Conservation (phyloP, 2,797 vertebrate genomes). For the Microctenopoma lineatum region DNA sequence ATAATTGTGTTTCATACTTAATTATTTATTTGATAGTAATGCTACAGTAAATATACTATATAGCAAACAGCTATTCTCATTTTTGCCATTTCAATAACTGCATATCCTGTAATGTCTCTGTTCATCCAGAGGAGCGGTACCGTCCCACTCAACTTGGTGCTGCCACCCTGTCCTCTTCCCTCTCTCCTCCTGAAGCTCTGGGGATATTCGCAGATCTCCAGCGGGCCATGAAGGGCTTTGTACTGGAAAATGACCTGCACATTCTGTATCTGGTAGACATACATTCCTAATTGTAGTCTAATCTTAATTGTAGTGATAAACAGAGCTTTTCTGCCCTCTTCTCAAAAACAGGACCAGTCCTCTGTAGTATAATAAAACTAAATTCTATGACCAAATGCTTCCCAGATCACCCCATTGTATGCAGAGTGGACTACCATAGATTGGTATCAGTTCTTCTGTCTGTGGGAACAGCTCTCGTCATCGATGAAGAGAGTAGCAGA, state of each 20-base stretch:
- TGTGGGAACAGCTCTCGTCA: slow-evolving; percentile 93
- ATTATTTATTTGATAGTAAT: not conserved
- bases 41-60: not conserved
- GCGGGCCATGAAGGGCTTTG: slow-evolving; percentile 97
- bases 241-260: slow-evolving; percentile 96
- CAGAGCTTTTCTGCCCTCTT: not conserved
- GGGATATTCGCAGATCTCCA: slow-evolving; percentile 98
- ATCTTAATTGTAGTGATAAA: not conserved
- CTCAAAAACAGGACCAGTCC: not conserved
- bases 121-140: slow-evolving; percentile 83
- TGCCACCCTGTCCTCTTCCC: slow-evolving; percentile 95
- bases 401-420: slow-evolving; percentile 93
- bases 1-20: not conserved
- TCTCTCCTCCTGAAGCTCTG: slow-evolving; percentile 92
- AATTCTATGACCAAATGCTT: slow-evolving; percentile 13
- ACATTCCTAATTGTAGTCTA: not conserved
- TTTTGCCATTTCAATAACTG: not conserved
- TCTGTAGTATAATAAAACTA: not conserved
- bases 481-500: slow-evolving; percentile 97
- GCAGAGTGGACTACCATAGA: slow-evolving; percentile 96
- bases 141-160: slow-evolving; percentile 92
- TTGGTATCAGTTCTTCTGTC: slow-evolving; percentile 97
- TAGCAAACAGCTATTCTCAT: not conserved
- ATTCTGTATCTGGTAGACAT: slow-evolving; percentile 92
- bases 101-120: slow-evolving; percentile 19